phyloP scores from a whole-genome alignment of 2,113 vertebrate species.

The Alouatta palliata region DNA sequence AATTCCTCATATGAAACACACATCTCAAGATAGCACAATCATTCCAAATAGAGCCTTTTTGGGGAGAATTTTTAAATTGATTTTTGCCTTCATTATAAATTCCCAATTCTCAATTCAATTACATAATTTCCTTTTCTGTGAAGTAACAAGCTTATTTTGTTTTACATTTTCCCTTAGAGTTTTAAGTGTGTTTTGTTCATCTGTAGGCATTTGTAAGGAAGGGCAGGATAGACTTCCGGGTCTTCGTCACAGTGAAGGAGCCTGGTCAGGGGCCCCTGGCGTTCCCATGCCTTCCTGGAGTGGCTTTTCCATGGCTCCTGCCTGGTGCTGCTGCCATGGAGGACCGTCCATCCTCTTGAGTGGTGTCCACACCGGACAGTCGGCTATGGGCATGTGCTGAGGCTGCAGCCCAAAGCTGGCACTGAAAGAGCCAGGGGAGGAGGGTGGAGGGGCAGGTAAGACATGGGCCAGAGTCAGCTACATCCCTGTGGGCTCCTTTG shows the following conservation, averaged over 20 bases:
- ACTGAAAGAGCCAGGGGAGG: not conserved
- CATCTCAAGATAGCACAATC: not conserved
- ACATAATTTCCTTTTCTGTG: too few relatives aligned
- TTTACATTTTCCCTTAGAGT: not conserved
- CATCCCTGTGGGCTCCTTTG: not conserved
- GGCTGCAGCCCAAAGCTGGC: not conserved
- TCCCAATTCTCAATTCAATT: not conserved
- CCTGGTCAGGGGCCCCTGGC: too few relatives aligned
- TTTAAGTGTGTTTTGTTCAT: too few relatives aligned
- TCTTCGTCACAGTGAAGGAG: not conserved
- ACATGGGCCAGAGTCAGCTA: too few relatives aligned
- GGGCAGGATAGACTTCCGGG: accelerated
- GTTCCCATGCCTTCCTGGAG: accelerated
- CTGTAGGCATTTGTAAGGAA: too few relatives aligned
- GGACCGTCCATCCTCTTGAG: accelerated
- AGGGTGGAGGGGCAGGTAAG: too few relatives aligned
- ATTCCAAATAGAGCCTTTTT: not conserved
- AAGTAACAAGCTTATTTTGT: not conserved
- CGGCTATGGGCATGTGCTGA: too few relatives aligned
- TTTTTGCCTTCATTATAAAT: not conserved
- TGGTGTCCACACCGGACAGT: not conserved
- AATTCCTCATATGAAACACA: too few relatives aligned
- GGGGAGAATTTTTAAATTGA: not conserved
- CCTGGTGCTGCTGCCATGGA: not conserved
- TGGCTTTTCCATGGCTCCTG: not conserved